phyloP scores from a whole-genome alignment of 2,797 vertebrate species.

The Falco berigora region DNA sequence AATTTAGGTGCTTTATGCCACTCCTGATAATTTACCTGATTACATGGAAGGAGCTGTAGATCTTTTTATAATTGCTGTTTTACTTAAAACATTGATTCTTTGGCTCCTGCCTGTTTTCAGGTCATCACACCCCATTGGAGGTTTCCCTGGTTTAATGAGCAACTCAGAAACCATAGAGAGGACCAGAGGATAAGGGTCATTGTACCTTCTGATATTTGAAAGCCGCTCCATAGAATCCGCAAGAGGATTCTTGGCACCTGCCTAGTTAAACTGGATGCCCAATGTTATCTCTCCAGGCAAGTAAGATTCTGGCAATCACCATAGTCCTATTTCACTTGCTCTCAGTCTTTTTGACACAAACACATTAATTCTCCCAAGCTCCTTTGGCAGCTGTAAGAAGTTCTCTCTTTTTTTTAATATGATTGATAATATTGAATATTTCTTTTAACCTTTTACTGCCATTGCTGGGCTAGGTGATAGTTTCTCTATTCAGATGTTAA shows the following conservation, averaged over 20 bases:
- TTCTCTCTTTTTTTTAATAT: not conserved
- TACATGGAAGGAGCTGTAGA: conserved; percentile 23
- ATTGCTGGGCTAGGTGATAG: not conserved
- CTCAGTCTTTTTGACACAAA: conserved; percentile 43
- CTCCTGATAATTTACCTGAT: conserved; percentile 30
- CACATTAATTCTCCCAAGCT: conserved; percentile 23
- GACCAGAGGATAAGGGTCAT: not conserved
- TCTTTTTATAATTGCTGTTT: conserved; percentile 45
- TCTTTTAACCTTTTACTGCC: conserved; percentile 13
- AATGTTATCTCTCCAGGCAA: conserved; percentile 21
- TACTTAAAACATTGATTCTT: conserved; percentile 46
- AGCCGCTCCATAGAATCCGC: not conserved
- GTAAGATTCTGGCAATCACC: conserved; percentile 13
- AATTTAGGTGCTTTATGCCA: conserved; percentile 1
- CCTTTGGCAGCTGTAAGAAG: conserved; percentile 20
- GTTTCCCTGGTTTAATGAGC: conserved; percentile 4
- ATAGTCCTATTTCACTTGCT: conserved; percentile 3
- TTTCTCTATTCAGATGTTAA: not conserved
- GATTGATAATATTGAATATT: conserved; percentile 44
- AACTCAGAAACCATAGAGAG: not conserved
- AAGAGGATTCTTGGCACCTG: conserved; percentile 2
- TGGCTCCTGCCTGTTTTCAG: conserved; percentile 12
- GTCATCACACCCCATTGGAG: conserved; percentile 2
- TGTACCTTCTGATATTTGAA: not conserved
- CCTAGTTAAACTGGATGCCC: conserved; percentile 3